Conservation (phyloP, 1,140 invertebrate genomes). For the Drosophila varians region DNA sequence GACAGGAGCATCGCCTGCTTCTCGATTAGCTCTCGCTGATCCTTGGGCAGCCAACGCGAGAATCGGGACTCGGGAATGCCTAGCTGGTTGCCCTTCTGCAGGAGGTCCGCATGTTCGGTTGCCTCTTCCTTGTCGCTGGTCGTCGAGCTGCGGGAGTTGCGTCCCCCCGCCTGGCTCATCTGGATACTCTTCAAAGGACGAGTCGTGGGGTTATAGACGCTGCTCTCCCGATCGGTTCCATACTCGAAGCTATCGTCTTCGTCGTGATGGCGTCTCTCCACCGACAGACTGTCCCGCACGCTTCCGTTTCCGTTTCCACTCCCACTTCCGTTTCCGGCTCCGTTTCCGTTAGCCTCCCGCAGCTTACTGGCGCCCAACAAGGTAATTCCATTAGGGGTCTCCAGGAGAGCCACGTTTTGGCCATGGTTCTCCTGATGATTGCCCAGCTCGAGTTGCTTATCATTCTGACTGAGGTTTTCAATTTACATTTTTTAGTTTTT, state of each 20-base stretch:
- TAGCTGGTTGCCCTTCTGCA: conserved; percentile 74
- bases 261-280: conserved; percentile 55
- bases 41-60: conserved; percentile 78
- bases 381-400: conserved; percentile 79
- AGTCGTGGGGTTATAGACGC: conserved; percentile 78
- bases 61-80: conserved; percentile 79
- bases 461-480: conserved; percentile 24
- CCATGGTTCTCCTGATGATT: conserved; percentile 49
- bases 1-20: conserved; percentile 75
- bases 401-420: conserved; percentile 73
- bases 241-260: conserved; percentile 80
- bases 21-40: conserved; percentile 75
- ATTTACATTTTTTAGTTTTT: conserved; percentile 1
- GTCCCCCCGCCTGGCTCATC: conserved; percentile 69
- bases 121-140: conserved; percentile 10
- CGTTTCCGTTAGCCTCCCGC: conserved; percentile 50
- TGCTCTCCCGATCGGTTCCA: conserved; percentile 78
- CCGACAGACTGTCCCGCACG: conserved; percentile 52
- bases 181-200: conserved; percentile 59
- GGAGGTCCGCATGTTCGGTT: conserved; percentile 54
- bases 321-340: conserved; percentile 18
- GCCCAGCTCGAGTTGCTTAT: conserved; percentile 64
- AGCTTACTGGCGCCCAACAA: conserved; percentile 63
- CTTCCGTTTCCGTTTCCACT: conserved; percentile 55
- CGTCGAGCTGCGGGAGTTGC: conserved; percentile 39